Evolutionary conservation across 2,797 vertebrate species (phyloP).

Genomic region (Spinus olivaceus): DNA sequence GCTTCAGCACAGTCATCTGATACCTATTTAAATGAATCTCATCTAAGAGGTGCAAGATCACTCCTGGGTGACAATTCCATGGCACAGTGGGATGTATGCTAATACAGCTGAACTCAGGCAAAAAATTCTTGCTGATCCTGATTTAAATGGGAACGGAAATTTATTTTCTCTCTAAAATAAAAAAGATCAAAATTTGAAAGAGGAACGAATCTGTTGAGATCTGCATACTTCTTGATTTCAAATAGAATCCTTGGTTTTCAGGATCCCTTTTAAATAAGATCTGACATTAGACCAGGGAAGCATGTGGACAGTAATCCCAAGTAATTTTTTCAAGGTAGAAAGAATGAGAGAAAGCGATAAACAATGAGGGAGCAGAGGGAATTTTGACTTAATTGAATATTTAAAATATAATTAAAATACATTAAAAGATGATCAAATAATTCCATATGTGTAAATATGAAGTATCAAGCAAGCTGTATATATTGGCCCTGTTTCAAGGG

Average conservation of each 20-base stretch:
- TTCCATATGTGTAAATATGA: slow-evolving; percentile 21
- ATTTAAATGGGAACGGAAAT: slow-evolving; percentile 8
- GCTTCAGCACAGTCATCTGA: slow-evolving; percentile 40
- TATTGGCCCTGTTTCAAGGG: background rate
- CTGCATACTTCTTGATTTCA: background rate
- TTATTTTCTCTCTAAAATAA: background rate
- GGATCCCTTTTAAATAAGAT: background rate
- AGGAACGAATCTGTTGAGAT: background rate
- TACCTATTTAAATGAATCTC: slow-evolving; percentile 50
- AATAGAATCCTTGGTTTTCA: background rate
- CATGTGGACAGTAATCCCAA: background rate
- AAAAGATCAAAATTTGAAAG: background rate
- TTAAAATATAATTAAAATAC: slow-evolving; percentile 33
- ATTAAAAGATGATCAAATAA: background rate
- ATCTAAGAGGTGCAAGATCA: slow-evolving; percentile 9
- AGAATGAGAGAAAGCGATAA: background rate
- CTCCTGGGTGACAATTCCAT: slow-evolving; percentile 14
- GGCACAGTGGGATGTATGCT: background rate
- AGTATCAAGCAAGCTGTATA: background rate
- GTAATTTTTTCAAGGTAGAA: background rate
- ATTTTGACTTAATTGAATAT: background rate
- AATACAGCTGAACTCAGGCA: slow-evolving; percentile 6
- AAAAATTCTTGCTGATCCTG: slow-evolving; percentile 6
- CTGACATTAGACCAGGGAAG: background rate
- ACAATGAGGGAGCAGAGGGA: background rate